These are phyloP conservation scores for Eucera pruinosa DNA, from an alignment of 2,888 invertebrate genomes.

Conservation along the genomic window DNA sequence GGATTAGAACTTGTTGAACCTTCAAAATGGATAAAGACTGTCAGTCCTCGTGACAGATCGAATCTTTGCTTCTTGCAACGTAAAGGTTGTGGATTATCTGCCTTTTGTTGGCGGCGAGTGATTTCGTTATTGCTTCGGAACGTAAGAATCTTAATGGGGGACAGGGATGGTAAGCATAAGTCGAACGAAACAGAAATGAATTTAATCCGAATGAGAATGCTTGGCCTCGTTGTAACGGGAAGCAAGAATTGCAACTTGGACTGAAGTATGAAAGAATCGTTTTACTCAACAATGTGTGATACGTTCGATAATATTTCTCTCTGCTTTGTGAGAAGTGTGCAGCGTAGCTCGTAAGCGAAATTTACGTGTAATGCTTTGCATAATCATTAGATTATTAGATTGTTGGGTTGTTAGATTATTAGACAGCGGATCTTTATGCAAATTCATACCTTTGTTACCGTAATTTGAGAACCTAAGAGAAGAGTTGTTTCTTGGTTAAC, in stretches of 20 bases:
- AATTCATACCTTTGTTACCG: too few species aligned
- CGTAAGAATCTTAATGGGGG: constrained; percentile 30
- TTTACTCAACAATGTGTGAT: not conserved
- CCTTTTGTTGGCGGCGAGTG: constrained; percentile 23
- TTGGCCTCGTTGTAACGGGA: not conserved
- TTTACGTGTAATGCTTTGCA: too few species aligned
- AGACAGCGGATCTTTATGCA: too few species aligned
- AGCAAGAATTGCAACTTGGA: not conserved
- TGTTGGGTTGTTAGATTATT: too few species aligned
- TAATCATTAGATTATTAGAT: too few species aligned
- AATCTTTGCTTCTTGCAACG: constrained; percentile 19
- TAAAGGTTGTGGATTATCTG: constrained; percentile 48
- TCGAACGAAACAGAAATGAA: not conserved
- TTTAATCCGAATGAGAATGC: constrained; percentile 2
- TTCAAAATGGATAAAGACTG: constrained; percentile 43
- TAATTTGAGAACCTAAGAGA: too few species aligned
- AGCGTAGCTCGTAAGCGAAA: too few species aligned
- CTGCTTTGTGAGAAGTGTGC: too few species aligned
- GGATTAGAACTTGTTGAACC: constrained; percentile 63
- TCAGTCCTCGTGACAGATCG: constrained; percentile 46
- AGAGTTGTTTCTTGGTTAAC: too few species aligned
- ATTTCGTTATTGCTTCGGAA: constrained; percentile 28
- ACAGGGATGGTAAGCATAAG: not conserved
- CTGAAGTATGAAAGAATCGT: not conserved
- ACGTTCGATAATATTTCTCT: too few species aligned